A percentile compares a stretch with the other conserved stretches of the same genome.
Conservation (phyloP, 2,797 vertebrate genomes). For the Neosilurus hyrtlii region DNA sequence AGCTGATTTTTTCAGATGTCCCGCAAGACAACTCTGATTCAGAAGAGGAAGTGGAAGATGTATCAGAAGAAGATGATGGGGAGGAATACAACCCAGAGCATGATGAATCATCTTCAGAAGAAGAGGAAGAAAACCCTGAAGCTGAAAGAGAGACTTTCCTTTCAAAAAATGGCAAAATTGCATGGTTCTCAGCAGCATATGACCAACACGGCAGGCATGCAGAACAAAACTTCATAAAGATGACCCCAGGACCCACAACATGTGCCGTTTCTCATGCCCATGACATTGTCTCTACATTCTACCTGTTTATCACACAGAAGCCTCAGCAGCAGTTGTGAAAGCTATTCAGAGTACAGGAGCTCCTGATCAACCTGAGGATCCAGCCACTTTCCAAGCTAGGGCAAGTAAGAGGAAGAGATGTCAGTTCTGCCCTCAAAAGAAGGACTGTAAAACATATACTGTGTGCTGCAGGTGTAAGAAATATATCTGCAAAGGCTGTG, state of each 20-base stretch:
- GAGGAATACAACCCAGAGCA: no score
- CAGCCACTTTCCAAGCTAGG: no score
- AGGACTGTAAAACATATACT: slow-evolving; percentile 8
- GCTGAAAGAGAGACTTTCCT: no score
- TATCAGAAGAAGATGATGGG: no score
- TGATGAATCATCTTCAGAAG: no score
- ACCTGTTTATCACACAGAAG: slow-evolving; percentile 27
- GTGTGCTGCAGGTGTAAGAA: slow-evolving; percentile 11
- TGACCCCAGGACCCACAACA: neutral
- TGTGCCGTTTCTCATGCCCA: slow-evolving; percentile 19
- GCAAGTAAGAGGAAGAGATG: neutral
- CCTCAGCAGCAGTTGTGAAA: neutral
- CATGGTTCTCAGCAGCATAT: neutral
- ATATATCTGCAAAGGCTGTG: slow-evolving; percentile 8
- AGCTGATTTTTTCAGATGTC: slow-evolving; percentile 9
- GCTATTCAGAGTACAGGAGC: neutral
- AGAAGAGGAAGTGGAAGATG: neutral
- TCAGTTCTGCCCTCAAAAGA: neutral
- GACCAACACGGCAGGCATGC: neutral
- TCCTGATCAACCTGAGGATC: neutral
- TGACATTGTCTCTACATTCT: slow-evolving; percentile 30
- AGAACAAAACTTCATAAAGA: neutral
- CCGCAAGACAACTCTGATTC: neutral
- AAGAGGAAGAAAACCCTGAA: no score
- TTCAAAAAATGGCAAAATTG: no score